A percentile compares a stretch with the other conserved stretches of the same genome.
These are phyloP conservation scores for Oxyruncus cristatus DNA, from an alignment of 2,113 vertebrate genomes.

Conservation along the genomic window DNA sequence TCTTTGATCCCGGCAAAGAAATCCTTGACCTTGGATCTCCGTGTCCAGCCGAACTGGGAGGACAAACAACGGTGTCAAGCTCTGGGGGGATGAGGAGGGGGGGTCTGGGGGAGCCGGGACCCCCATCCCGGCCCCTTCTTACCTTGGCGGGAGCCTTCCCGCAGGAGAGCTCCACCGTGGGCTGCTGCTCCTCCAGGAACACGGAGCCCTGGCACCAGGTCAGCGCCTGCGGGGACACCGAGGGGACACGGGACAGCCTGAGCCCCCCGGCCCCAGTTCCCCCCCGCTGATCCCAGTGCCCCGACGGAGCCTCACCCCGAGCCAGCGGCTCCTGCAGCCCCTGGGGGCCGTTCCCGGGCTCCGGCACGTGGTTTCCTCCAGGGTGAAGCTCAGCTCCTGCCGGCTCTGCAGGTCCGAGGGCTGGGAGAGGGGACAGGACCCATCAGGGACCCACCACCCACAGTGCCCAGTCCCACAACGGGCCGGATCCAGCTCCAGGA, in stretches of 20 bases:
- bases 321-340: not conserved
- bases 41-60: fast-evolving
- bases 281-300: not conserved
- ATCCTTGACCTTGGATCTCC: not conserved
- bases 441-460: not conserved
- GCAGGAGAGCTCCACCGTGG: not conserved
- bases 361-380: not conserved
- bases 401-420: not conserved
- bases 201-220: not conserved
- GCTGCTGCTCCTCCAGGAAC: slow-evolving; percentile 13
- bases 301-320: not conserved
- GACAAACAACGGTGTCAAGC: fast-evolving
- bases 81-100: fast-evolving
- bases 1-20: not conserved
- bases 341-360: fast-evolving
- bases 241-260: not conserved
- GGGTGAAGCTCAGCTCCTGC: not conserved
- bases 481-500: fast-evolving
- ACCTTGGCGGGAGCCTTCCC: fast-evolving
- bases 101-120: not conserved
- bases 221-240: not conserved
- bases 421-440: not conserved
- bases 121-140: fast-evolving
- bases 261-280: not conserved
- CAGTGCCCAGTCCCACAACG: fast-evolving